Conservation (phyloP, 2,113 vertebrate species). For the Oceanodroma tethys region DNA sequence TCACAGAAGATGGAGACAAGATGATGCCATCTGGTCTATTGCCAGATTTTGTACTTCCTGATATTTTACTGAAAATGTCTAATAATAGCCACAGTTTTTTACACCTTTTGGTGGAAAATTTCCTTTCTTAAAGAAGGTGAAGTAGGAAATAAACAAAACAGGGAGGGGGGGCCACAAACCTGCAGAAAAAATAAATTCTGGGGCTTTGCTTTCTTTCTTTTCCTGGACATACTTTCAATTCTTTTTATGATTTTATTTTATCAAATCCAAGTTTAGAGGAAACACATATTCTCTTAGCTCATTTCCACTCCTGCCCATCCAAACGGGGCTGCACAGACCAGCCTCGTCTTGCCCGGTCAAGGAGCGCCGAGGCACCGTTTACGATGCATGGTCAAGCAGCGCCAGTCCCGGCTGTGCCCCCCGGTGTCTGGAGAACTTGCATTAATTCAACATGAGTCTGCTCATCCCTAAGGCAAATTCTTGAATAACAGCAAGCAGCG, state of each 20-base stretch:
- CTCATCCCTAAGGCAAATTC: neutral
- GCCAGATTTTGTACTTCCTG: neutral
- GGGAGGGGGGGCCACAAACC: neutral
- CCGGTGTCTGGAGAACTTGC: rapidly evolving
- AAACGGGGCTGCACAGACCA: rapidly evolving
- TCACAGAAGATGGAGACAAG: neutral
- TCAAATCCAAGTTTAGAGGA: neutral
- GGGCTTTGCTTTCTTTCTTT: neutral
- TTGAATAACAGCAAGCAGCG: neutral
- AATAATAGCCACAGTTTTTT: neutral
- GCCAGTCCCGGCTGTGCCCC: neutral
- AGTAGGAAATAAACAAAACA: neutral
- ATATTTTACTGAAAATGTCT: neutral
- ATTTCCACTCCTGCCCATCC: neutral
- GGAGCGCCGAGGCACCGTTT: neutral
- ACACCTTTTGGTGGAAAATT: neutral
- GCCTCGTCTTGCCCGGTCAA: rapidly evolving
- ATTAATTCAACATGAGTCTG: neutral
- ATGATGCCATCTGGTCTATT: rapidly evolving
- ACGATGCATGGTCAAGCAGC: rapidly evolving
- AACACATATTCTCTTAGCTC: neutral
- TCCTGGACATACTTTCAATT: neutral
- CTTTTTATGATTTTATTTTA: neutral
- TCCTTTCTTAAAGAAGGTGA: neutral
- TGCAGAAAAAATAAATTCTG: rapidly evolving